Evolutionary conservation across 2,113 vertebrate species (phyloP).

Genomic region (Cyrtonyx montezumae): DNA sequence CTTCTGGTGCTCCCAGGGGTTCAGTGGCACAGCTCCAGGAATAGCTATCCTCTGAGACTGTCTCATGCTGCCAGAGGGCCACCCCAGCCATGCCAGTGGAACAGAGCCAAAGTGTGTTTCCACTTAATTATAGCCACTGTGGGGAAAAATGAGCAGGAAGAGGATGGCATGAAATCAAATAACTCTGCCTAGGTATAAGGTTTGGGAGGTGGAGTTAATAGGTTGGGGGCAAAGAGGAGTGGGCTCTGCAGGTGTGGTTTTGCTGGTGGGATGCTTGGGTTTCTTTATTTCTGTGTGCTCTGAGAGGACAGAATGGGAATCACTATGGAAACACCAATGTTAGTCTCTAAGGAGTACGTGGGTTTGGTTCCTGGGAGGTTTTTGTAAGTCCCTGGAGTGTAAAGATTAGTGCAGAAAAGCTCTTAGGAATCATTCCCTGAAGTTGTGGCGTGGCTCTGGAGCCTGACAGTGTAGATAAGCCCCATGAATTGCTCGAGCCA

Average conservation of each 20-base stretch:
- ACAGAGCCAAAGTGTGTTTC: neutral
- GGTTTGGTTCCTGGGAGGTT: neutral
- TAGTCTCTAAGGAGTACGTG: neutral
- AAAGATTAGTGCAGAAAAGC: neutral
- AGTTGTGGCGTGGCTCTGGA: neutral
- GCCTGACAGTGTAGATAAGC: neutral
- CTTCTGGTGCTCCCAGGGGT: neutral
- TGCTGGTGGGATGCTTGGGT: neutral
- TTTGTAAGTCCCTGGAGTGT: neutral
- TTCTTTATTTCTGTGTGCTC: neutral
- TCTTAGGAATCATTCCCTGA: neutral
- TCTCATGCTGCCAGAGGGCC: neutral
- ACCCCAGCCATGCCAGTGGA: neutral
- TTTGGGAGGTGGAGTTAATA: neutral
- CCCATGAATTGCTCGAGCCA: neutral
- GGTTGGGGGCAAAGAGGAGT: neutral
- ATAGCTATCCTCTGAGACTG: neutral
- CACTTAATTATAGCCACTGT: neutral
- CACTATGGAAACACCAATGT: neutral
- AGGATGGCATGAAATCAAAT: neutral
- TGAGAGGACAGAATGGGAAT: accelerated
- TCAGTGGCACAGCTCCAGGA: neutral
- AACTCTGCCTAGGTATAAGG: neutral
- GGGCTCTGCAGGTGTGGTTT: neutral
- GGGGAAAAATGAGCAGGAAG: neutral